Evolutionary conservation across 2,888 invertebrate genomes (phyloP), one percentile per base, ranked within the genome.

Genomic region (Polia nebulosa): DNA sequence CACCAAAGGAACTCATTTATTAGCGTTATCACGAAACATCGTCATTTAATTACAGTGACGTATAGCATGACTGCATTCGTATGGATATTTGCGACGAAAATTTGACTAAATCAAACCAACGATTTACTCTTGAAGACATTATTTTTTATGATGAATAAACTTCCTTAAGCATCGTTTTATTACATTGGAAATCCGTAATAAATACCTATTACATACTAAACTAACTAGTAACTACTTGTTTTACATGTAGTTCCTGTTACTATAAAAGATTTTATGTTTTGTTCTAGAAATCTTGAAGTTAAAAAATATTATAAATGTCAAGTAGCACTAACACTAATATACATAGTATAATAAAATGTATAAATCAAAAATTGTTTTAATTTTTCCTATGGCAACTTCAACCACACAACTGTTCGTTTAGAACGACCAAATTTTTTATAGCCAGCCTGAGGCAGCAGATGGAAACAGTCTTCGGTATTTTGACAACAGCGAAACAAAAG

Each of bases 291-390:
- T 44, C 39, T 59, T 34, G n/a, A 44, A 56, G 25, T 57, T 32
- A n/a, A 34, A 39, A 34, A 52, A 49, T 71, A 49, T 44, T 67
- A 76, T 72, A 49, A 62, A 34, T 76, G 60, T 72, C 65, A 63
- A 62, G 58, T 81, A 79, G 60, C 68, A 72, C 68, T 81, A 78
- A 72, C 71, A 67, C 51, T 66, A 65, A 58, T 70, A 75, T 63
- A 70, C 71, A 59, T 71, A 61, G 69, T 52, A 66, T 62, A 81
- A 78, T 79, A 82, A 78, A 79, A 71, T 51, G 36, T 75, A 45
- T 34, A 78, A 78, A 68, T 64, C 20, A 60, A n/a, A 9, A 20
- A n/a, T 34, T 45, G 63, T 73, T 73, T 78, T 39, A 66, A 53
- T 72, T 72, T 58, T 61, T 45, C n/a, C 17, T 36, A 0, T 15